Percentiles rank a stretch among this genome's conserved stretches.
phyloP scores from a whole-genome alignment of 2,113 vertebrate species.

The Perognathus longimembris region DNA sequence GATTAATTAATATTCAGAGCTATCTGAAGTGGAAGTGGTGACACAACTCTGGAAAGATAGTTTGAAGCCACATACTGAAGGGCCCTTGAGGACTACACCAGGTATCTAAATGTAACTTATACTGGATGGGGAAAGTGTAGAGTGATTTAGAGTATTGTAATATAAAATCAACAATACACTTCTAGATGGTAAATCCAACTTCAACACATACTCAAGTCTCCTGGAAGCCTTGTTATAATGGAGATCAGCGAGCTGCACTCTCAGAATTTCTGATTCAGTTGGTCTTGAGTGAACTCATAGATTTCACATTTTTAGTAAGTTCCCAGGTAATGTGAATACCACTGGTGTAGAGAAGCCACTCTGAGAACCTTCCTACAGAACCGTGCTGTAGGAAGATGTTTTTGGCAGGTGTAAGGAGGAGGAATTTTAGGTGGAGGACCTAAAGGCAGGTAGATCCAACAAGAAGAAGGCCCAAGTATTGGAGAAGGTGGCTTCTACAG shows the following conservation, averaged over 20 bases:
- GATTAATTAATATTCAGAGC: background rate
- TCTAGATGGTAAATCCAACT: conserved; percentile 17
- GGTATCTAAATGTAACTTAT: no score
- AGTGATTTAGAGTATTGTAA: background rate
- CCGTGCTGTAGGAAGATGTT: background rate
- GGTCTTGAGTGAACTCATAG: background rate
- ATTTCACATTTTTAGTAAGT: background rate
- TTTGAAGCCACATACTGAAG: background rate
- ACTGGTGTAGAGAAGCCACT: background rate
- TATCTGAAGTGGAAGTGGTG: conserved; percentile 13
- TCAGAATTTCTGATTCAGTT: conserved; percentile 1
- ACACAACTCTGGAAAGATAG: conserved; percentile 1
- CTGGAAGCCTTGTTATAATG: background rate
- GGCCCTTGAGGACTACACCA: no score
- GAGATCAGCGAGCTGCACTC: background rate
- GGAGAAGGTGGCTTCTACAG: background rate
- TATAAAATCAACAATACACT: background rate
- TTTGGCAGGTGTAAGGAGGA: background rate
- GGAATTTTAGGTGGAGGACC: background rate
- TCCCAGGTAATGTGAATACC: background rate
- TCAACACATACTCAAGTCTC: background rate
- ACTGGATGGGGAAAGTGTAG: no score
- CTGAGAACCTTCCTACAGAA: background rate
- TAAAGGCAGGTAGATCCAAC: background rate
- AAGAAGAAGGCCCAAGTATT: background rate